phyloP scores from a whole-genome alignment of 2,797 vertebrate genomes.

The Channallabes apus region DNA sequence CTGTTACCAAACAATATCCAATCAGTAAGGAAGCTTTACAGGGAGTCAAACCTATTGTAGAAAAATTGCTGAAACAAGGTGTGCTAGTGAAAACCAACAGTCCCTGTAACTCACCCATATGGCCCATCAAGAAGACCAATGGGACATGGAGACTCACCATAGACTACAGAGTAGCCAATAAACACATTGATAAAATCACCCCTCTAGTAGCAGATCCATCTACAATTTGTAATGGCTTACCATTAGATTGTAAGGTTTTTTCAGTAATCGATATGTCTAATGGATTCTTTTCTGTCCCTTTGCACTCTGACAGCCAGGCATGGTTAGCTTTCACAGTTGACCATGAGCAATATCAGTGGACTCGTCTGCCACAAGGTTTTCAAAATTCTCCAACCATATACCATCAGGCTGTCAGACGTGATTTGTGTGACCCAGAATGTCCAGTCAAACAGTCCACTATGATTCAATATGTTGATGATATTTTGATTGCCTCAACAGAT shows the following conservation, averaged over 20 bases:
- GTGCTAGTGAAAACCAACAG: too few relatives aligned
- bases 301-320: slow-evolving; percentile 13
- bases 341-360: slow-evolving; percentile 24
- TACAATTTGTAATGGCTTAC: slow-evolving; percentile 40
- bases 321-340: slow-evolving; percentile 41
- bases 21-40: slow-evolving; percentile 17
- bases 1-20: slow-evolving; percentile 11
- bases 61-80: too few relatives aligned
- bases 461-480: background rate
- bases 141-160: too few relatives aligned
- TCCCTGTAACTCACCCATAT: too few relatives aligned
- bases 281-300: slow-evolving; percentile 36
- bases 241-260: slow-evolving; percentile 21
- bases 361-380: slow-evolving; percentile 5
- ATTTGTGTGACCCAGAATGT: slow-evolving; percentile 25
- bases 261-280: slow-evolving; percentile 30
- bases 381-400: slow-evolving; percentile 13
- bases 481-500: background rate
- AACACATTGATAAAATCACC: slow-evolving; percentile 25
- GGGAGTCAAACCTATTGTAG: too few relatives aligned
- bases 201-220: slow-evolving; percentile 36
- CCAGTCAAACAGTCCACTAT: background rate
- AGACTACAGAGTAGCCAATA: too few relatives aligned
- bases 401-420: slow-evolving; percentile 13
- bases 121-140: slow-evolving; percentile 34